Percentiles rank a stretch among this genome's conserved stretches.
phyloP scores from a whole-genome alignment of 2,113 vertebrate species.

The Odocoileus virginianus region DNA sequence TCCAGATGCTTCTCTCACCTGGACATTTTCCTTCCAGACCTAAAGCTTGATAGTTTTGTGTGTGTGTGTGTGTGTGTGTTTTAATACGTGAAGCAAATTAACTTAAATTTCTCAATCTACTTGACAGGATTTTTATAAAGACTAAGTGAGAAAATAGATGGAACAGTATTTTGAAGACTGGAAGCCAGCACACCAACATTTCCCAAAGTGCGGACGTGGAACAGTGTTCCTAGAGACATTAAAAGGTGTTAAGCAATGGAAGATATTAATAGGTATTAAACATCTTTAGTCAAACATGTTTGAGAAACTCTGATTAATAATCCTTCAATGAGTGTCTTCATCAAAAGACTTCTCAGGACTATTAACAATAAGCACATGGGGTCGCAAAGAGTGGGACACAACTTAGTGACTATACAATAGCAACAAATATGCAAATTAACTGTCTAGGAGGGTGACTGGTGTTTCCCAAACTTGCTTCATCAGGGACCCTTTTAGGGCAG shows the following conservation, averaged over 20 bases:
- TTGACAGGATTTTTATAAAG: not conserved
- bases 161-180: not conserved
- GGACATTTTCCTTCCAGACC: not conserved
- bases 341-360: not conserved
- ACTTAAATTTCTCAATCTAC: not conserved
- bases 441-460: not conserved
- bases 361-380: not conserved
- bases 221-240: not conserved
- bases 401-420: not conserved
- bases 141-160: not conserved
- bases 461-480: not conserved
- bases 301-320: not conserved
- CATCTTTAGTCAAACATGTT: not conserved
- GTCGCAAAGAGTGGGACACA: fast-evolving
- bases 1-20: not conserved
- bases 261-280: not conserved
- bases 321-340: not conserved
- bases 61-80: not conserved
- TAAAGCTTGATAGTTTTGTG: not conserved
- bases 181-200: not conserved
- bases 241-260: not conserved
- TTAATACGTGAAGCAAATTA: not conserved
- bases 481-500: not conserved
- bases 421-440: not conserved
- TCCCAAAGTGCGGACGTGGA: not conserved